These are phyloP conservation scores for Pyrocoelia pectoralis DNA, from an alignment of 2,888 invertebrate genomes.

Conservation along the genomic window DNA sequence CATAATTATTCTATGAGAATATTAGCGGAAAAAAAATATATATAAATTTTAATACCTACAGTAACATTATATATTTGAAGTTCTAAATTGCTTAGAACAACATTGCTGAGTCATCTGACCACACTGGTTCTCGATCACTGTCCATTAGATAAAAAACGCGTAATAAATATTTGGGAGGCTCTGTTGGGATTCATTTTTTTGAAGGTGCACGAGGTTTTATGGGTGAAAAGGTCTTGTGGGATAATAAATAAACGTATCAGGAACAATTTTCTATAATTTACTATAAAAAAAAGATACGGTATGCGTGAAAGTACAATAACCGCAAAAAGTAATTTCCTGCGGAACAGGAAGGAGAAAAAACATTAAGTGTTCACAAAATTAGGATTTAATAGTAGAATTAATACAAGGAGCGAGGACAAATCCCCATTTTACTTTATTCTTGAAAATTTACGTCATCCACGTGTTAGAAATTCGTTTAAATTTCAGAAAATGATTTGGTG, in stretches of 20 bases:
- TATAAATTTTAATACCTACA: not conserved
- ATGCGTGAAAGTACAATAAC: not conserved
- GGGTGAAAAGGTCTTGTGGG: not conserved
- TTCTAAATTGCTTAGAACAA: conserved; percentile 3
- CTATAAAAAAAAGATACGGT: not conserved
- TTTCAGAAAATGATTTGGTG: too few relatives aligned
- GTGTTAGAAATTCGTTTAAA: too few relatives aligned
- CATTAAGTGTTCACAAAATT: not conserved
- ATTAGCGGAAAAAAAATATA: not conserved
- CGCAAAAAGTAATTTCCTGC: not conserved
- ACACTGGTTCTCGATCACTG: conserved; percentile 38
- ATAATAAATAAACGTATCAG: too few relatives aligned
- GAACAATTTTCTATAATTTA: not conserved
- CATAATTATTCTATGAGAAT: not conserved
- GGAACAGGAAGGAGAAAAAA: not conserved
- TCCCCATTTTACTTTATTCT: too few relatives aligned
- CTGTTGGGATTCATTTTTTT: conserved; percentile 29
- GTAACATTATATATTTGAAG: not conserved
- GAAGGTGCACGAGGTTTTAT: not conserved
- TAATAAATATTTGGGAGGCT: conserved; percentile 38
- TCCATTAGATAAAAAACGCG: conserved; percentile 39
- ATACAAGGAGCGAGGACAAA: too few relatives aligned
- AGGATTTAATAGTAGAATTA: not conserved
- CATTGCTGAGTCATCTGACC: conserved; percentile 29
- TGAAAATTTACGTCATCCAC: too few relatives aligned